phyloP scores from a whole-genome alignment of 92 coral and sea anemone species.

The Umimayanthus kanabou region DNA sequence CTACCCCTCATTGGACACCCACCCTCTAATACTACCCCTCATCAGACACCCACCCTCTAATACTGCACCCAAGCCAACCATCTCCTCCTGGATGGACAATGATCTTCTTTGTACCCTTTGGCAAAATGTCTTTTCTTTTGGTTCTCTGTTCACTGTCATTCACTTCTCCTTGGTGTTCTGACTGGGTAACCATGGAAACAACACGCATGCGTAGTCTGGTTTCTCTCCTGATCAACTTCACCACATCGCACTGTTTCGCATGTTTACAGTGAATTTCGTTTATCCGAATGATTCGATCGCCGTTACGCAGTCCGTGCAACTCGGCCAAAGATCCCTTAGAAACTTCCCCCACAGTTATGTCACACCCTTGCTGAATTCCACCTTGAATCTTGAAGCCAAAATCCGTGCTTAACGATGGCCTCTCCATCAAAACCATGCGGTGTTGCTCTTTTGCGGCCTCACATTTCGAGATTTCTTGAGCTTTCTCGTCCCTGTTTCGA shows the following conservation, averaged over 20 bases:
- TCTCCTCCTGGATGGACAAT: constrained; percentile 41
- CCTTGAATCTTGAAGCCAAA: constrained; percentile 69
- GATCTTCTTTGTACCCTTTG: constrained; percentile 25
- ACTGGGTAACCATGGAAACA: neutral
- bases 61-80: constrained; percentile 81
- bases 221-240: constrained; percentile 47
- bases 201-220: constrained; percentile 43
- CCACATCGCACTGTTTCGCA: constrained; percentile 43
- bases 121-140: neutral
- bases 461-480: neutral
- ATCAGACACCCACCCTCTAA: constrained; percentile 64
- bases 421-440: constrained; percentile 49
- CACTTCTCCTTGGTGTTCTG: neutral
- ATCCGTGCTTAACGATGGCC: constrained; percentile 42
- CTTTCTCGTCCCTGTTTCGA: neutral
- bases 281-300: constrained; percentile 55
- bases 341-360: constrained; percentile 54
- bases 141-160: constrained; percentile 1
- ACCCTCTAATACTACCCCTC: neutral
- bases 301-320: constrained; percentile 49
- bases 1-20: neutral
- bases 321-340: constrained; percentile 61
- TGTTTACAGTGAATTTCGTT: constrained; percentile 53
- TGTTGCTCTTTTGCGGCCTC: neutral
- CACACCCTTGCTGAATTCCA: constrained; percentile 44